Percentiles rank a stretch among this genome's conserved stretches.
These are phyloP conservation scores for Heliangelus exortis DNA, from an alignment of 2,797 vertebrate genomes.

Conservation along the genomic window DNA sequence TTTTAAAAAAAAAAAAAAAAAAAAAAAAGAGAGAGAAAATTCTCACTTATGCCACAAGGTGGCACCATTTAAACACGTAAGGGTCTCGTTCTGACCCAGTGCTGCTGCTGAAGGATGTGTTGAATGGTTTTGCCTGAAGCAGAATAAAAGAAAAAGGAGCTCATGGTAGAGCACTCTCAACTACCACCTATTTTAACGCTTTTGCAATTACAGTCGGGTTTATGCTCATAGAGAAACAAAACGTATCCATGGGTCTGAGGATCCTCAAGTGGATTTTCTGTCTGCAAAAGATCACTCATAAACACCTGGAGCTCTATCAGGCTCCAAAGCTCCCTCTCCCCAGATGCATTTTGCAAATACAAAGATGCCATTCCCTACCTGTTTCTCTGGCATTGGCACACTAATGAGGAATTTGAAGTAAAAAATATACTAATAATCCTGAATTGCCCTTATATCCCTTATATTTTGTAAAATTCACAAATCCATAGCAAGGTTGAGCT, in stretches of 20 bases:
- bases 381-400: background rate
- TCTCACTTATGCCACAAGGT: slow-evolving; percentile 49
- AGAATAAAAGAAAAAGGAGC: background rate
- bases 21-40: no score
- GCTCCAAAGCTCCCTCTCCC: background rate
- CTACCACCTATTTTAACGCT: background rate
- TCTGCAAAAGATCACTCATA: background rate
- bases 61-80: slow-evolving; percentile 53
- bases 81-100: accelerated
- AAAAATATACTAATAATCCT: background rate
- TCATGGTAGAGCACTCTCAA: background rate
- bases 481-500: background rate
- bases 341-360: background rate
- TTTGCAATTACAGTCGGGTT: background rate
- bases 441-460: background rate
- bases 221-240: background rate
- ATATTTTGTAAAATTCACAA: background rate
- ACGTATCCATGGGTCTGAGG: background rate
- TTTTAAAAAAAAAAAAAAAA: background rate
- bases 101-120: background rate
- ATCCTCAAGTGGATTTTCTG: background rate
- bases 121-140: background rate
- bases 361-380: background rate
- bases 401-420: background rate
- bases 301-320: background rate